Percentiles rank a stretch among this genome's conserved stretches.
phyloP scores from a whole-genome alignment of 2,888 invertebrate genomes.

The Exocentrus adspersus region DNA sequence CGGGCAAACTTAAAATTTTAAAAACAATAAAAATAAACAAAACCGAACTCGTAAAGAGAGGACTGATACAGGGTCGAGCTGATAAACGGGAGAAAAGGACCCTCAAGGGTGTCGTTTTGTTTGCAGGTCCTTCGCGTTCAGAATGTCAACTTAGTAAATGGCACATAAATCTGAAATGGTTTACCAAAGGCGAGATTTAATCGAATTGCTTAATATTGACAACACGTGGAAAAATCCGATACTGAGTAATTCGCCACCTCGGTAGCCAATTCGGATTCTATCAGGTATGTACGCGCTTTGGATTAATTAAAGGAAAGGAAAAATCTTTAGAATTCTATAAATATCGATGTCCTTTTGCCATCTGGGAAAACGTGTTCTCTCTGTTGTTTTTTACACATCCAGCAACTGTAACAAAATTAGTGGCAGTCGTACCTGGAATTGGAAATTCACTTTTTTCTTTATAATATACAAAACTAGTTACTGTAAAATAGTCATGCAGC shows the following conservation, averaged over 20 bases:
- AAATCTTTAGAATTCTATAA: slow-evolving; percentile 22
- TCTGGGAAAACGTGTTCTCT: no score
- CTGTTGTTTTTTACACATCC: slow-evolving; percentile 11
- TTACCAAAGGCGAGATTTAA: slow-evolving; percentile 55
- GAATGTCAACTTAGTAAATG: slow-evolving; percentile 52
- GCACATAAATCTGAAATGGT: slow-evolving; percentile 55
- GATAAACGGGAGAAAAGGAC: slow-evolving; percentile 55
- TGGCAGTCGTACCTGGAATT: no score
- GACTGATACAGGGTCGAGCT: slow-evolving; percentile 49
- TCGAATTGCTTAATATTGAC: slow-evolving; percentile 58
- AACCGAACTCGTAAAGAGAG: slow-evolving; percentile 19
- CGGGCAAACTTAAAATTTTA: slow-evolving; percentile 7
- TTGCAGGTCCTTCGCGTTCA: slow-evolving; percentile 50
- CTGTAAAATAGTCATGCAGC: no score
- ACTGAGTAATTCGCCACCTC: slow-evolving; percentile 20
- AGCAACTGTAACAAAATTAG: no score
- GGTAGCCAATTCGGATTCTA: slow-evolving; percentile 16
- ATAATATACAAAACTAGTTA: no score
- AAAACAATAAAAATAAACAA: slow-evolving; percentile 24
- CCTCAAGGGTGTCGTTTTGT: slow-evolving; percentile 55
- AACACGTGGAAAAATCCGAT: slow-evolving; percentile 26
- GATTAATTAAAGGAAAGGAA: slow-evolving; percentile 22
- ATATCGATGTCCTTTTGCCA: no score
- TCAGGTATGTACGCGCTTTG: slow-evolving; percentile 9
- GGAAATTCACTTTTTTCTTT: no score